Percentiles rank a stretch among this genome's conserved stretches.
These are phyloP conservation scores for Pandemis heparana DNA, from an alignment of 2,888 invertebrate species.

Conservation along the genomic window DNA sequence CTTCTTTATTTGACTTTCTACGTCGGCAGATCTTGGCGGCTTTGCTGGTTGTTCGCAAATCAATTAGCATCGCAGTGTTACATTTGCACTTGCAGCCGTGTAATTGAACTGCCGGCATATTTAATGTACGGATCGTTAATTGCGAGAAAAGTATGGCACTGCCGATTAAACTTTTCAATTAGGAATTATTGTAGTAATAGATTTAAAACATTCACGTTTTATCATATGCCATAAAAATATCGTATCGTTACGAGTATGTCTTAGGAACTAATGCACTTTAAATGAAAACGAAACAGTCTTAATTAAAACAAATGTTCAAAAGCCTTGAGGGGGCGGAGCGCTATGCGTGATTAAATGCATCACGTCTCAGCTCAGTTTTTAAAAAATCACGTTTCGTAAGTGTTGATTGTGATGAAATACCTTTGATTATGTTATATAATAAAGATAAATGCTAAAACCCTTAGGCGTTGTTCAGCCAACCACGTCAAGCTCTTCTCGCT, in stretches of 20 bases:
- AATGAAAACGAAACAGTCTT: slow-evolving; percentile 2
- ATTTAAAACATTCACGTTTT: too few species aligned
- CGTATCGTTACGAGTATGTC: too few species aligned
- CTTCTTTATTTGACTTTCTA: slow-evolving; percentile 46
- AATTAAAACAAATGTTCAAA: slow-evolving; percentile 2
- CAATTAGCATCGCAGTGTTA: slow-evolving; percentile 45
- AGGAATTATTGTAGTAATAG: background rate
- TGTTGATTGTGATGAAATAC: slow-evolving; percentile 21
- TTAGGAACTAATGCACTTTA: background rate
- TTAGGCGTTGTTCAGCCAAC: slow-evolving; percentile 9
- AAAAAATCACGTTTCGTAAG: slow-evolving; percentile 21
- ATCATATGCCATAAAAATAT: too few species aligned
- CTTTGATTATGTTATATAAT: slow-evolving; percentile 27
- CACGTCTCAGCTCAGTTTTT: background rate
- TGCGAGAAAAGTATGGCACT: slow-evolving; percentile 3
- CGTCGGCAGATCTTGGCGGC: slow-evolving; percentile 35
- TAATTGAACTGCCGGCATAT: slow-evolving; percentile 1
- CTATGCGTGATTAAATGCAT: slow-evolving; percentile 17
- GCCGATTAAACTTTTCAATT: background rate
- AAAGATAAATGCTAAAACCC: slow-evolving; percentile 15
- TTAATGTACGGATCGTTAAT: slow-evolving; percentile 18
- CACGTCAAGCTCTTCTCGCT: slow-evolving; percentile 20
- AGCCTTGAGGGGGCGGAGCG: slow-evolving; percentile 6
- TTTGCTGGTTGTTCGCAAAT: slow-evolving; percentile 46
- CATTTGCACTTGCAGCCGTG: slow-evolving; percentile 26